Evolutionary conservation across 2,113 vertebrate species (phyloP).

Genomic region (Sander vitreus): DNA sequence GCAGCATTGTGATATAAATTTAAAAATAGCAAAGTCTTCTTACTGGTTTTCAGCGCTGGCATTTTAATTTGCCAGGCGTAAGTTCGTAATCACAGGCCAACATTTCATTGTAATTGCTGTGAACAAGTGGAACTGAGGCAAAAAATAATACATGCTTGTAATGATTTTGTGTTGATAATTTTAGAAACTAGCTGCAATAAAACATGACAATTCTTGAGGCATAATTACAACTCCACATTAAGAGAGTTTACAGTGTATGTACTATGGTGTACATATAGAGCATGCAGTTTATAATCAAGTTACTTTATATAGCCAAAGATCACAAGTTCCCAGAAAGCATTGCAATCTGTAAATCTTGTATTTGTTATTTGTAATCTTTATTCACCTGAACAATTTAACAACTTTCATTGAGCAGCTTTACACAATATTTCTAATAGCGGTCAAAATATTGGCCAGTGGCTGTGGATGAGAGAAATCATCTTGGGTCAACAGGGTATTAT

Average conservation of each 20-base stretch:
- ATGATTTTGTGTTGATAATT: conserved; percentile 44
- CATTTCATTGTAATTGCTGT: conserved; percentile 70
- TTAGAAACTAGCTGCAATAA: conserved; percentile 43
- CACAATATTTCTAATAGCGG: conserved; percentile 5
- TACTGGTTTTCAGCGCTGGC: conserved; percentile 57
- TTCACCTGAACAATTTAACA: neutral
- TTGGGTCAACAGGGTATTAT: conserved; percentile 28
- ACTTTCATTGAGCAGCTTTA: neutral
- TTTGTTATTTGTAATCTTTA: conserved; percentile 13
- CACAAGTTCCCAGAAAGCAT: conserved; percentile 1
- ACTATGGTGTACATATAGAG: neutral
- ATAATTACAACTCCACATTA: conserved; percentile 24
- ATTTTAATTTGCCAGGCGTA: conserved; percentile 65
- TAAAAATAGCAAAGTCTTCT: conserved; percentile 55
- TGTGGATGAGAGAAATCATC: conserved; percentile 42
- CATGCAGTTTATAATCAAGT: neutral
- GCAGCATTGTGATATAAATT: conserved; percentile 62
- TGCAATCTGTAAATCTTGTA: conserved; percentile 8
- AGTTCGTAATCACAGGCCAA: conserved; percentile 63
- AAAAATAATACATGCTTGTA: conserved; percentile 33
- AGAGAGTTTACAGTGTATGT: conserved; percentile 9
- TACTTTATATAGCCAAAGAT: conserved; percentile 10
- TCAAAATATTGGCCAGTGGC: neutral
- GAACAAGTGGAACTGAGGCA: conserved; percentile 42
- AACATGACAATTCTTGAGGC: conserved; percentile 22